Conservation (phyloP, 2,797 vertebrate species). For the Cephalopachus bancanus region DNA sequence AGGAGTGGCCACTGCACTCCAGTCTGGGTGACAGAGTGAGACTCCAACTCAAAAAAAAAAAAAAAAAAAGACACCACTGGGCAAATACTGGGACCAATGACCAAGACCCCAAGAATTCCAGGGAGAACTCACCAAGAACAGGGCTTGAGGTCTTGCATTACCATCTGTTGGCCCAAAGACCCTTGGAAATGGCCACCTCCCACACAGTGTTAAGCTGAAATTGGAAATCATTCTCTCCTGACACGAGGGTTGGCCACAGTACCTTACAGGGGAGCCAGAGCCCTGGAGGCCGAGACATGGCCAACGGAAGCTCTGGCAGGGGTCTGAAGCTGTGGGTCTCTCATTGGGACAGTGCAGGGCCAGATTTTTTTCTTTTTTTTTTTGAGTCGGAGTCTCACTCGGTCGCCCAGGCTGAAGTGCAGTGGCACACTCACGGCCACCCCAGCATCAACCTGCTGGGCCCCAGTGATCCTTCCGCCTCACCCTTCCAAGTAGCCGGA, state of each 20-base stretch:
- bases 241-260: background rate
- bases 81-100: background rate
- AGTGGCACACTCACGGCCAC: no score
- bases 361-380: no score
- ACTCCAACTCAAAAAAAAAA: no score
- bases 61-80: background rate
- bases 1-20: no score
- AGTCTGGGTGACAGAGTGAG: no score
- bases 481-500: no score
- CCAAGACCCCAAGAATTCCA: background rate
- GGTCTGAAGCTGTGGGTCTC: background rate
- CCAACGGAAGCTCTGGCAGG: background rate
- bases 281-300: background rate
- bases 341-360: background rate
- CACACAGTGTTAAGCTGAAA: background rate
- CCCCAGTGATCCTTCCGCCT: no score
- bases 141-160: background rate
- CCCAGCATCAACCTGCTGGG: no score
- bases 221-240: background rate
- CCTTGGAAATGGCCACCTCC: background rate
- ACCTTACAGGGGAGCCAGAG: background rate
- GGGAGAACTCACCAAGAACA: background rate
- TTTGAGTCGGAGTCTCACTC: no score
- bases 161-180: no score
- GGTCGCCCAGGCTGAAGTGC: no score